Evolutionary conservation across 1,140 invertebrate genomes (phyloP), one percentile per base, ranked within the genome.

Genomic region (Cyrtorhinus lividipennis): DNA sequence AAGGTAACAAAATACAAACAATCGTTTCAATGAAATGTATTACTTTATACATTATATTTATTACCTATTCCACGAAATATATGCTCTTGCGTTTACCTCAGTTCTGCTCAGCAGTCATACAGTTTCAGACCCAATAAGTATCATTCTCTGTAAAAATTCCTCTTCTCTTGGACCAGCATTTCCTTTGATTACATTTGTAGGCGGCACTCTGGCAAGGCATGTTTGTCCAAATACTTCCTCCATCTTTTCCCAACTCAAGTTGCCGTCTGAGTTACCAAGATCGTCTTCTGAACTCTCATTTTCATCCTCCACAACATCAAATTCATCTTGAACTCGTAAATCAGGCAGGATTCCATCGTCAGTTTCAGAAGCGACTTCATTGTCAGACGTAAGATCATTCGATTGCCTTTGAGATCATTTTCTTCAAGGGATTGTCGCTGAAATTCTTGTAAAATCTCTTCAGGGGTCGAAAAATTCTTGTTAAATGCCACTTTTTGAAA

Each of bases 371-470:
- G n/a, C n/a, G n/a, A n/a, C n/a, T n/a, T n/a, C n/a, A n/a, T n/a
- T n/a, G n/a, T n/a, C n/a, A n/a, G n/a, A n/a, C n/a, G 5, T 53
- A 38, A 5, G 5, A 53, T 53, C 48, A 22, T 12, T 53, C 18
- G 20, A 22, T 53, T 53, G 10, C 20, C 10, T 12, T 13, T 5
- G 48, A 8, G 5, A 13, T 53, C 48, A 53, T 53, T 53, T 53
- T 53, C 48, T 53, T 12, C 20, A 10, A 53, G 48, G 20, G 48
- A 53, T 38, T 38, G 48, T 5, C 20, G 20, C 20, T 20, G 8
- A 53, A 15, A 53, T 53, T 53, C 12, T 53, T 15, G 8, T 53
- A 53, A 53, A 53, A 53, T 53, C 48, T 53, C 48, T 53, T 53
- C 48, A 10, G 48, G 48, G 48, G 48, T 53, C 8, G 48, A 53